Conservation (phyloP, 2,797 vertebrate genomes). For the Melanotaenia maccullochi region DNA sequence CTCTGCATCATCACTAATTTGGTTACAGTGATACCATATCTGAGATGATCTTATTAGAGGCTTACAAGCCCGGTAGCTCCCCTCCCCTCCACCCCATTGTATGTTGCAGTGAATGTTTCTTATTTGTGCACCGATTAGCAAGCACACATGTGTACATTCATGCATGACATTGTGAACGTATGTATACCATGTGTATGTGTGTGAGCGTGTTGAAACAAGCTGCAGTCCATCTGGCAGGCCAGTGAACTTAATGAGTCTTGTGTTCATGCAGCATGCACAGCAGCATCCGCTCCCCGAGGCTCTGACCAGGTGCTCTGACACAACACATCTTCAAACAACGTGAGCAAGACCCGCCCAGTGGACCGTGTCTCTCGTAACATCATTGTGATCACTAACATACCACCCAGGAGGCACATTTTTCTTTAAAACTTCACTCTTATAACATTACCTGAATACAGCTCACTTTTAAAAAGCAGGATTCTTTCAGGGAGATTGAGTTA, state of each 20-base stretch:
- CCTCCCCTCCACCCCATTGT: slow-evolving; percentile 1
- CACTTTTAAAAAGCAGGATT: slow-evolving; percentile 6
- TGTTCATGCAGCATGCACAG: slow-evolving; percentile 59
- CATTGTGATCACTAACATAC: slow-evolving; percentile 34
- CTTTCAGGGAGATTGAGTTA: slow-evolving; percentile 20
- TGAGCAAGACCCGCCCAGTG: slow-evolving; percentile 44
- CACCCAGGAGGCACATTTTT: slow-evolving; percentile 54
- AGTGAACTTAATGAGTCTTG: slow-evolving; percentile 66
- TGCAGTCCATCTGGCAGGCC: slow-evolving; percentile 71
- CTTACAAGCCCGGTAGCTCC: slow-evolving; percentile 47
- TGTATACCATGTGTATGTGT: slow-evolving; percentile 21
- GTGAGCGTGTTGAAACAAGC: slow-evolving; percentile 36
- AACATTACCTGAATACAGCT: slow-evolving; percentile 15
- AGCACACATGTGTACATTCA: slow-evolving; percentile 36
- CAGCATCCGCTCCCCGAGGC: slow-evolving; percentile 61
- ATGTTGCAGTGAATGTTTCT: slow-evolving; percentile 52
- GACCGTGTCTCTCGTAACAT: slow-evolving; percentile 38
- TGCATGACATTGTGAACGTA: slow-evolving; percentile 17
- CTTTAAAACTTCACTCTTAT: slow-evolving; percentile 23
- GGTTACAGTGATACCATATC: slow-evolving; percentile 76
- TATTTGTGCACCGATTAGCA: slow-evolving; percentile 47
- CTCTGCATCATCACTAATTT: slow-evolving; percentile 74
- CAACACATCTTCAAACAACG: slow-evolving; percentile 50
- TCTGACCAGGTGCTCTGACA: slow-evolving; percentile 69
- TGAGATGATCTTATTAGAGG: slow-evolving; percentile 72